Conservation (phyloP, 2,888 invertebrate species). For the Heliothis peltigera region DNA sequence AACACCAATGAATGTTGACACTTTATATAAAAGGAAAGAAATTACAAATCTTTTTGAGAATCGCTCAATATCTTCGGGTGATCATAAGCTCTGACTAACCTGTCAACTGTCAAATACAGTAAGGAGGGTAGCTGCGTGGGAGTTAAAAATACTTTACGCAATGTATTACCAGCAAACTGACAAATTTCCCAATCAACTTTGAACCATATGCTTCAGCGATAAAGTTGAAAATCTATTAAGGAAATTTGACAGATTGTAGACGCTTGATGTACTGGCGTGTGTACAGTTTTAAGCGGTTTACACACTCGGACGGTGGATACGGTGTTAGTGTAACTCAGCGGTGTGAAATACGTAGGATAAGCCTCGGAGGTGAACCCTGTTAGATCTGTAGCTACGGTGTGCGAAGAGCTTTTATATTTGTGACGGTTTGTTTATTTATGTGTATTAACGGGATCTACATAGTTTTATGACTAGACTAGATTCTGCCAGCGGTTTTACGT, state of each 20-base stretch:
- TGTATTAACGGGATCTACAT: neutral
- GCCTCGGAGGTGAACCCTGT: neutral
- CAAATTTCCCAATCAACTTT: too few species aligned
- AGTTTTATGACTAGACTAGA: neutral
- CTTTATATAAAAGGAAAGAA: slow-evolving; percentile 4
- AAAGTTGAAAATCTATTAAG: too few species aligned
- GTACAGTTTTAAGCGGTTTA: neutral
- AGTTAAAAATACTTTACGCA: slow-evolving; percentile 27
- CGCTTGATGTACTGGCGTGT: too few species aligned
- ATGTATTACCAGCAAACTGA: too few species aligned
- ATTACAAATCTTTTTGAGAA: slow-evolving; percentile 16
- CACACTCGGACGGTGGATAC: neutral
- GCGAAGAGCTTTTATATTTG: neutral
- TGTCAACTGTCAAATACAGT: slow-evolving; percentile 39
- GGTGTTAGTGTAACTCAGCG: neutral
- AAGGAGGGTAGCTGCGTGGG: slow-evolving; percentile 38
- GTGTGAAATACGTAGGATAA: neutral
- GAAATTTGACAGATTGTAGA: too few species aligned
- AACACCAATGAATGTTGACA: slow-evolving; percentile 5
- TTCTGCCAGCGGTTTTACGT: too few species aligned
- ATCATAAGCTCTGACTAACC: slow-evolving; percentile 9
- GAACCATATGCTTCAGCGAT: too few species aligned
- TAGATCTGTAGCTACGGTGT: neutral
- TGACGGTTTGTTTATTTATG: neutral
- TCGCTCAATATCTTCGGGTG: slow-evolving; percentile 13